Base-by-base conservation (phyloP, 2,113 vertebrate species). In the Bettongia penicillata region DNA sequence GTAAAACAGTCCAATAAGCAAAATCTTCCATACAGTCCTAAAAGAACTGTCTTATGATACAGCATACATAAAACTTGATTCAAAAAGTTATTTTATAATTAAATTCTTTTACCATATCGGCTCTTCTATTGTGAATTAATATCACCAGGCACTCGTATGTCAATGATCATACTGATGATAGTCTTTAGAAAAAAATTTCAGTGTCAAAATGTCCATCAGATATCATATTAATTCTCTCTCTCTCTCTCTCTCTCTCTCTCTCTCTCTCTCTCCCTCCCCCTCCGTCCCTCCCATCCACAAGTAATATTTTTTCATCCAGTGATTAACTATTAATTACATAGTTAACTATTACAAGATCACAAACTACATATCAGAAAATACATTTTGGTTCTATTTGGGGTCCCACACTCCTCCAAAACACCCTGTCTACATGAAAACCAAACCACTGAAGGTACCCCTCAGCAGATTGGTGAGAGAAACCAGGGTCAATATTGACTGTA, bases 401-500 rank as follows among this genome's bases (percentile, higher is more conserved):
- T 25, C 31, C n/a, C n/a, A 84, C 16, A 12, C 31, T 43, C n/a
- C 68, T 7, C n/a, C 4, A n/a, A 77, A 77, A 77, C 16, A 77
- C n/a, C 19, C 37, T 8, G 37, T 6, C 68, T 84, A 43, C 0
- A 8, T 84, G n/a, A 84, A 84, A 84, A 84, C 37, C 6, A 84
- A 43, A 43, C n/a, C 19, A 84, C 43, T 84, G 68, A 43, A 84
- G 68, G n/a, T 43, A 84, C 1, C 6, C 16, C 19, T 43, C 16
- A 77, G 16, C 37, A 22, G 92, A 94, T 23, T 49, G 91, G 8
- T 48, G 53, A 5, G 47, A 47, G 43, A 53, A 48, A 31, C n/a
- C 0, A 1, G 0, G 90, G 1, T 91, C 8, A 7, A 3, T 1
- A 7, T 43, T 43, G 31, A 23, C 1, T 84, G 8, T 61, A 90